phyloP scores from a whole-genome alignment of 2,888 invertebrate genomes.

The Hirtodrosophila alboralis region DNA sequence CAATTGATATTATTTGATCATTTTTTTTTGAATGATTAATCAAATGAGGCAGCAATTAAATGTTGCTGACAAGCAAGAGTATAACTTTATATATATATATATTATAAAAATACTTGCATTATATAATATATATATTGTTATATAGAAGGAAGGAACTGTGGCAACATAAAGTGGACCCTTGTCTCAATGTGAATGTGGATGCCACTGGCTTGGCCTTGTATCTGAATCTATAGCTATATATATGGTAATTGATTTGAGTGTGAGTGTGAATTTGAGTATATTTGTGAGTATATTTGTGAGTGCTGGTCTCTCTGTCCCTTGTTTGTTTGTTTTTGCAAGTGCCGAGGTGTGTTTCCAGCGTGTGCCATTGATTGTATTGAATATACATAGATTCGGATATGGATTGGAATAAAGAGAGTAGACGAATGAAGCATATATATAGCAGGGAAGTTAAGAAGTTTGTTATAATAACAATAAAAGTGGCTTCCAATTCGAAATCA shows the following conservation, averaged over 20 bases:
- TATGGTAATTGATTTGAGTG: slow-evolving; percentile 36
- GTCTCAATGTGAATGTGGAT: slow-evolving; percentile 16
- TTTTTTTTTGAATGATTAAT: not conserved
- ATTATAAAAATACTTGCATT: not conserved
- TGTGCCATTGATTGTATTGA: slow-evolving; percentile 29
- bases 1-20: no score
- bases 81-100: not conserved
- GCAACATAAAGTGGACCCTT: slow-evolving; percentile 31
- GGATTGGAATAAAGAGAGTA: not conserved
- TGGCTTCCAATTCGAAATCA: slow-evolving; percentile 79
- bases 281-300: slow-evolving; percentile 26
- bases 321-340: slow-evolving; percentile 59
- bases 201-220: slow-evolving; percentile 25
- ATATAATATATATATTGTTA: not conserved
- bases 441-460: slow-evolving; percentile 28
- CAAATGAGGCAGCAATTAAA: slow-evolving; percentile 14
- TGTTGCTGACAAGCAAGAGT: slow-evolving; percentile 1
- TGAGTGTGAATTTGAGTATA: not conserved
- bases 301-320: slow-evolving; percentile 28
- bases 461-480: slow-evolving; percentile 74
- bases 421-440: not conserved
- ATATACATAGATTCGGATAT: slow-evolving; percentile 10
- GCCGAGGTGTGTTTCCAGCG: slow-evolving; percentile 50
- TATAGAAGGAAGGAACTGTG: slow-evolving; percentile 5
- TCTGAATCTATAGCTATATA: no score